Evolutionary conservation across 2,113 vertebrate species (phyloP), one percentile per base, ranked within the genome.

Genomic region (Notothenia rossii): DNA sequence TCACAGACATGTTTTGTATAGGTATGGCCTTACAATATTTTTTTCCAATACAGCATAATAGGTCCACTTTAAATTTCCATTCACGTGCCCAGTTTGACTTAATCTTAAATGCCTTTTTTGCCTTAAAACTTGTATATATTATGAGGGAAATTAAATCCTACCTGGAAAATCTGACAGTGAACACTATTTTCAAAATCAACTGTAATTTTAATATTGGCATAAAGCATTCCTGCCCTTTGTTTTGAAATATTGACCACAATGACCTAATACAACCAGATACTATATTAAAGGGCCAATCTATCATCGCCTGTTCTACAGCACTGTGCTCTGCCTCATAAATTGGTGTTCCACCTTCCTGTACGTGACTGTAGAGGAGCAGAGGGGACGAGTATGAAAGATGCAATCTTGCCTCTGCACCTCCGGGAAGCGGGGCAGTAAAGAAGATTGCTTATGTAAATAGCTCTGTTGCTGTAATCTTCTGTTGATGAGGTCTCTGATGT

Each of bases 391-490:
- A 75, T 40, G 62, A 56, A 62, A 72, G 88, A 88, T 83, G 62
- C 60, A 77, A 86, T 89, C 74, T 77, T 46, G 25, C 65, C 62
- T 80, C 33, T 67, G 60, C 86, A 89, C 89, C 88, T 89, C 66
- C 17, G 46, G 71, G 60, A 84, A 61, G 75, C 49, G 12, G 64
- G 58, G 66, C 75, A 69, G 56, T 72, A 58, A 29, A 79, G 74
- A 70, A 83, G 89, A 91, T 89, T 89, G 84, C 76, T 86, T 91
- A 82, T 90, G 86, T 87, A 85, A 92, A 92, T 89, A 72, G 17
- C 55, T 72, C 29, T 13, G 10, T 59, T 60, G 58, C 65, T 72
- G 11, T 82, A 83, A 91, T 85, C 81, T 67, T 78, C 73, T 84
- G 78, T 79, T 87, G 78, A 86, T 85, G 76, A 85, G 59, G 75